These are phyloP conservation scores for Tragelaphus strepsiceros DNA, from an alignment of 2,113 vertebrate species.

Conservation along the genomic window DNA sequence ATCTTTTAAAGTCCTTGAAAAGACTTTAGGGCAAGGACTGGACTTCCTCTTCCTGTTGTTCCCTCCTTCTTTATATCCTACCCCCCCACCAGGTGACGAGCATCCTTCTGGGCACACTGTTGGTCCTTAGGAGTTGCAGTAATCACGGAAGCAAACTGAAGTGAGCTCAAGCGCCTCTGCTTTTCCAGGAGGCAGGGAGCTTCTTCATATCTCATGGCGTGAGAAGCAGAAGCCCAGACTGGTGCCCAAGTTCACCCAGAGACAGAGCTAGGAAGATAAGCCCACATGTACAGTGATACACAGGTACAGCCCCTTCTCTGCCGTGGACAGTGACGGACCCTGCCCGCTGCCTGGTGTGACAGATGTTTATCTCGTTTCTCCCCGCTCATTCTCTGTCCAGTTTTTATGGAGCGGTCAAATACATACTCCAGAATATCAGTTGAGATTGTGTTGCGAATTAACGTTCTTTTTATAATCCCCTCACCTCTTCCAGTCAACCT, in stretches of 20 bases:
- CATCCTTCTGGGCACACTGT: not conserved
- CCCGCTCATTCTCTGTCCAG: not conserved
- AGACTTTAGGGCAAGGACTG: not conserved
- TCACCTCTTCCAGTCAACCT: not conserved
- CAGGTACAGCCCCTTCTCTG: not conserved
- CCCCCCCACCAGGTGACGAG: not conserved
- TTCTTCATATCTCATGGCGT: not conserved
- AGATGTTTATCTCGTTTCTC: not conserved
- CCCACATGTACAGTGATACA: fast-evolving
- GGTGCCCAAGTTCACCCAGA: not conserved
- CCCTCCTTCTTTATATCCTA: not conserved
- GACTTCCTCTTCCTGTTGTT: not conserved
- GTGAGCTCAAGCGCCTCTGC: not conserved
- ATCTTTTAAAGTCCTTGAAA: not conserved
- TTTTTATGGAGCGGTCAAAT: not conserved
- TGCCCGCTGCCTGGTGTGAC: not conserved
- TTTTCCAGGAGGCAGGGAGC: not conserved
- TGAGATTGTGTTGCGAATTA: not conserved
- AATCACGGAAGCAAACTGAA: not conserved
- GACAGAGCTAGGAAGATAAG: not conserved
- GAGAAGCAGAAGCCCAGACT: not conserved
- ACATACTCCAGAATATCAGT: not conserved
- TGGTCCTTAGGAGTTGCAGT: not conserved
- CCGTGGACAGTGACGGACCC: fast-evolving
- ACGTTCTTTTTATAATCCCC: not conserved